Evolutionary conservation across 2,113 vertebrate genomes (phyloP), one percentile per base, ranked within the genome.

Genomic region (Chlorodrepanis virens): DNA sequence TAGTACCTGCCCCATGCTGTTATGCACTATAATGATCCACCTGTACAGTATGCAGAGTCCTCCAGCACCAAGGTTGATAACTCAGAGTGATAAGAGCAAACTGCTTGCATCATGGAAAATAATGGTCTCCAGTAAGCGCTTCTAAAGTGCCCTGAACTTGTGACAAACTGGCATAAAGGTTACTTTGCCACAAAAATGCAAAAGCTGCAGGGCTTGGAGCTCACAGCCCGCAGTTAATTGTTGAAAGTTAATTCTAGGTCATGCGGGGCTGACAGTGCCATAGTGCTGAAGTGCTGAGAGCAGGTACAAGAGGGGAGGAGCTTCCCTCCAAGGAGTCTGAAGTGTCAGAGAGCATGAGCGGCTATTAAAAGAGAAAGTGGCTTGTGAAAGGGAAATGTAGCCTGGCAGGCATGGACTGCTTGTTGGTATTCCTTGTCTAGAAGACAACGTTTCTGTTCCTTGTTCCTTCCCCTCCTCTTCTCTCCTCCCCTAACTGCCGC

Each of bases 71-170:
- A 89, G 80, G 76, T 93, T 96, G 96, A 98, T 97, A 97, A 96
- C 96, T 97, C 94, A 16, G 19, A 97, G 96, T 93, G 96, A 98
- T 98, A 97, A 98, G 93, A 89, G 49, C 93, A 97, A 98, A 97
- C 81, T 97, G 97, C 97, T 98, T 98, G 95, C 98, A 98, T 98
- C 98, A 98, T 97, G 98, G 98, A 98, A 98, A 98, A 91, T 97
- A 92, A 96, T 89, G 83, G 83, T 85, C 84, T 75, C 84, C 84
- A 31, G 90, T 72, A 89, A 97, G 96, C 89, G 8, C 81, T 98
- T 98, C 96, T 96, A n/a, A 96, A 98, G 96, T 89, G 89, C 94
- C 93, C 96, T 96, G 96, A 97, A 97, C 97, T 97, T 97, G 97
- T 98, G 97, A 97, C 96, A 97, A 98, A 96, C 91, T 96, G 83